These are phyloP conservation scores for Heliopora coerulea DNA, from an alignment of 92 coral and sea anemone species.

Conservation along the genomic window DNA sequence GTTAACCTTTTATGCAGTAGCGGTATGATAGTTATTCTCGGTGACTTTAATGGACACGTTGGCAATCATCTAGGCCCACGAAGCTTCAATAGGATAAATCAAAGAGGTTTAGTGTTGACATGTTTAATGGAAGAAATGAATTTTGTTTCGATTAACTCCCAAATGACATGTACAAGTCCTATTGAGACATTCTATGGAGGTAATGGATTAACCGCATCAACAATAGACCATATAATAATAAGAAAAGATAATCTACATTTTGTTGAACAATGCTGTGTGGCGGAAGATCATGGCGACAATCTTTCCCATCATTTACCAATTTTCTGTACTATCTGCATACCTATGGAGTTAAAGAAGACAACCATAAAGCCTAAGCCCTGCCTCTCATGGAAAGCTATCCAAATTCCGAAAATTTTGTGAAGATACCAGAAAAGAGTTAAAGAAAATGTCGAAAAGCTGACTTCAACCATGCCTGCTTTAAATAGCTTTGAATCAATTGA, in stretches of 20 bases:
- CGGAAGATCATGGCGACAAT: not conserved
- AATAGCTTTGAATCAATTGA: not conserved
- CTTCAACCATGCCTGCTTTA: not conserved
- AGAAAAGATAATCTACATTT: conserved; percentile 1
- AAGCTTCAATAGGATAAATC: not conserved
- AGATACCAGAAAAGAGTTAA: conserved; percentile 1
- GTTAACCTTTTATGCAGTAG: not conserved
- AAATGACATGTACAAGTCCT: not conserved
- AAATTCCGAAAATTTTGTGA: not conserved
- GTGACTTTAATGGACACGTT: not conserved
- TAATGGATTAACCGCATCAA: not conserved
- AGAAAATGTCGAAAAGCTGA: not conserved
- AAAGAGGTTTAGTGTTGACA: not conserved
- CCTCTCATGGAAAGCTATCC: not conserved
- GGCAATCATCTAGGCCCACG: not conserved
- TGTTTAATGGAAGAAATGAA: not conserved
- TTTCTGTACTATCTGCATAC: not conserved
- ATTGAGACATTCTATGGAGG: not conserved
- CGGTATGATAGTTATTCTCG: not conserved
- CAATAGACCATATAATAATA: conserved; percentile 15
- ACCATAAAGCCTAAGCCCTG: not conserved
- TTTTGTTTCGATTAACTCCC: conserved; percentile 2
- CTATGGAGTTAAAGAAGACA: not conserved
- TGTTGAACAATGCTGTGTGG: not conserved
- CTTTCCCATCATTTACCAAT: conserved; percentile 5